These are phyloP conservation scores for Xestobium rufovillosum DNA, from an alignment of 2,888 invertebrate genomes.

Conservation along the genomic window DNA sequence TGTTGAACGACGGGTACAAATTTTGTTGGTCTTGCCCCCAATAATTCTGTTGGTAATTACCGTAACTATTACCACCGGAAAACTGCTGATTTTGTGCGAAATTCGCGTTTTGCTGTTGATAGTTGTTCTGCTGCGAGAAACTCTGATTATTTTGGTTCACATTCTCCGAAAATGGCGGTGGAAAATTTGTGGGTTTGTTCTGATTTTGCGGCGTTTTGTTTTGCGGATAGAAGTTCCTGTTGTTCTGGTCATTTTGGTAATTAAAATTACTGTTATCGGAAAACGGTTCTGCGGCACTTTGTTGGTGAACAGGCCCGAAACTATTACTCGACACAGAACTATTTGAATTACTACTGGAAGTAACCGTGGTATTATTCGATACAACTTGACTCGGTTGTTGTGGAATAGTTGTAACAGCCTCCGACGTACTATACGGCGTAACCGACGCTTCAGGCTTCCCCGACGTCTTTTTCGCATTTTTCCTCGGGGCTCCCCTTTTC, in stretches of 20 bases:
- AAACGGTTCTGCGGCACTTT: too few species aligned
- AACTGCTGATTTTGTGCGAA: conserved; percentile 12
- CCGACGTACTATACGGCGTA: conserved; percentile 41
- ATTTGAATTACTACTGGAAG: conserved; percentile 8
- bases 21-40: conserved; percentile 30
- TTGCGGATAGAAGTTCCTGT: neutral
- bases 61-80: conserved; percentile 21
- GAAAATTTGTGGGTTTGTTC: conserved; percentile 21
- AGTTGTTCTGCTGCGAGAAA: conserved; percentile 9
- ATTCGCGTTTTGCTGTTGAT: conserved; percentile 13
- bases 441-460: conserved; percentile 50
- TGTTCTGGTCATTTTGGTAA: neutral
- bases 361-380: conserved; percentile 10
- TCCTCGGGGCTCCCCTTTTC: conserved; percentile 40
- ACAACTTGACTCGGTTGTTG: conserved; percentile 2
- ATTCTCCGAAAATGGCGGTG: conserved; percentile 21
- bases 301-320: too few species aligned
- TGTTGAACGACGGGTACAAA: too few species aligned
- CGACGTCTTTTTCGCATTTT: conserved; percentile 32
- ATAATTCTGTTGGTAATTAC: conserved; percentile 24
- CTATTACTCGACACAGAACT: neutral
- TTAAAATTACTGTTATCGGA: too few species aligned
- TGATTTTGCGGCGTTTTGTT: conserved; percentile 7
- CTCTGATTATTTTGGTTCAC: conserved; percentile 4
- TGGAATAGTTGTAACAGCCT: conserved; percentile 4